Evolutionary conservation across 2,888 invertebrate species (phyloP).

Genomic region (Meteorus cinctellus): DNA sequence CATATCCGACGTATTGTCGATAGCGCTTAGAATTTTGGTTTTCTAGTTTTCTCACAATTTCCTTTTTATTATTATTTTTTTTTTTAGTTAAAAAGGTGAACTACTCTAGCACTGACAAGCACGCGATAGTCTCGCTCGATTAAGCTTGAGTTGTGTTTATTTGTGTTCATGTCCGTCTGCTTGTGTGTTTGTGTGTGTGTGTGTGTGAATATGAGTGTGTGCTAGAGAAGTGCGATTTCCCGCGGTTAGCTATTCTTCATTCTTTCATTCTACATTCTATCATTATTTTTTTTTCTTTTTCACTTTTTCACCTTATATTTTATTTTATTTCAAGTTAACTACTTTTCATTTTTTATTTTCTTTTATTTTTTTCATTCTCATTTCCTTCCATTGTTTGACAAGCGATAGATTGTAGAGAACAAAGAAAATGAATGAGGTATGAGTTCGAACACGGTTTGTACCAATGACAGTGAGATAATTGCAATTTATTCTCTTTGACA

Average conservation of each 20-base stretch:
- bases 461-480: conserved; percentile 40
- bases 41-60: not conserved
- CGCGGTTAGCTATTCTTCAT: not conserved
- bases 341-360: not conserved
- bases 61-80: not conserved
- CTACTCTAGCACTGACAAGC: conserved; percentile 11
- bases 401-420: conserved; percentile 9
- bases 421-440: conserved; percentile 21
- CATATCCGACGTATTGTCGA: not conserved
- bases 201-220: not conserved
- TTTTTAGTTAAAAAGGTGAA: not conserved
- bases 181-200: not conserved
- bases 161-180: not conserved
- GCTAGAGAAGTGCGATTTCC: conserved; percentile 11
- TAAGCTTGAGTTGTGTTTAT: conserved; percentile 13
- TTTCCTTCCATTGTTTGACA: conserved; percentile 22
- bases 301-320: not conserved
- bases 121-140: conserved; percentile 30
- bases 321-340: not conserved
- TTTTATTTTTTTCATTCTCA: not conserved
- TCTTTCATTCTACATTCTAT: conserved; percentile 6
- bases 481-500: conserved; percentile 34
- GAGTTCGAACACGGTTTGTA: conserved; percentile 18
- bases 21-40: not conserved
- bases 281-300: conserved; percentile 9